Conservation (phyloP, 1,140 invertebrate genomes). For the Notospermus geniculatus region DNA sequence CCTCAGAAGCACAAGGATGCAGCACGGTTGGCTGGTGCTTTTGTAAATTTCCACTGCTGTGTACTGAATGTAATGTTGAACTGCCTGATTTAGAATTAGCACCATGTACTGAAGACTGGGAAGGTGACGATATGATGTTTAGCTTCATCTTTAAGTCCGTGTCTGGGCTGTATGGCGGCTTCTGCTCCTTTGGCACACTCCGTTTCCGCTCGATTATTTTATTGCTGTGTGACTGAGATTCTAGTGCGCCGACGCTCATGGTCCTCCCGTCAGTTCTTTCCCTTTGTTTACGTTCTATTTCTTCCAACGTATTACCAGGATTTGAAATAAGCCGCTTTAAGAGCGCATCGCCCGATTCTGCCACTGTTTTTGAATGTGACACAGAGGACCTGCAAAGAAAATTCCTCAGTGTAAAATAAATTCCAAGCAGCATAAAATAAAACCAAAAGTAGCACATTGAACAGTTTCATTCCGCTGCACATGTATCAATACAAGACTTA, state of each 20-base stretch:
- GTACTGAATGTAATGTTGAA: no score
- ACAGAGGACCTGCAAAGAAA: neutral
- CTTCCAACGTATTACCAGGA: slow-evolving; percentile 3
- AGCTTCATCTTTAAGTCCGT: slow-evolving; percentile 7
- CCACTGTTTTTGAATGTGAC: neutral
- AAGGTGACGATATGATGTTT: slow-evolving; percentile 5
- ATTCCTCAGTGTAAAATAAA: neutral
- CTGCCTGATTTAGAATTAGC: no score
- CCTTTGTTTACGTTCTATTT: slow-evolving; percentile 9
- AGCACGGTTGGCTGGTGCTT: no score
- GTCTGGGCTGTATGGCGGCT: neutral
- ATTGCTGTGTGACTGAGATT: neutral
- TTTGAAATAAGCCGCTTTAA: slow-evolving; percentile 3
- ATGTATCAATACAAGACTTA: slow-evolving; percentile 15
- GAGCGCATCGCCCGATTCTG: neutral
- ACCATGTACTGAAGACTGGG: no score
- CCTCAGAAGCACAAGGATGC: no score
- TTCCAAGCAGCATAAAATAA: neutral
- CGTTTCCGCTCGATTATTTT: no score
- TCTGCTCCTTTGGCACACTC: neutral
- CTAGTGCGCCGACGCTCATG: neutral
- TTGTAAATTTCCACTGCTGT: no score
- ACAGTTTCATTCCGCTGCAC: neutral
- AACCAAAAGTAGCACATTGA: neutral
- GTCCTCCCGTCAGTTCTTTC: neutral